Evolutionary conservation across 2,113 vertebrate species (phyloP), one percentile per base, ranked within the genome.

Genomic region (Hippocampus mohnikei): DNA sequence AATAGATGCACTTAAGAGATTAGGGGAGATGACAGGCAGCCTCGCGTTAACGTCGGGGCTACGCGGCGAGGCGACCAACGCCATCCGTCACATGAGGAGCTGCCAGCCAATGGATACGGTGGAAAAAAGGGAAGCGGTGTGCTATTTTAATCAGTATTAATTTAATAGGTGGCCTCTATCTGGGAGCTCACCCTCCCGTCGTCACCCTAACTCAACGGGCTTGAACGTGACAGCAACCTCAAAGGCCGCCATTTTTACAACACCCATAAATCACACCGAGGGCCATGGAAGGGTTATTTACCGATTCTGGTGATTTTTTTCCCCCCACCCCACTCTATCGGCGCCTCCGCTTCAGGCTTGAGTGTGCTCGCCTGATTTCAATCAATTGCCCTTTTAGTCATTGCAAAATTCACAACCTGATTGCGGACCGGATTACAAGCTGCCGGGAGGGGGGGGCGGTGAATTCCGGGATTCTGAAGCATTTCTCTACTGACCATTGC

Each of bases 1-100:
- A 86, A 87, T 65, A 82, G 81, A 80, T 80, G 77, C 80, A 87
- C 64, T 87, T 88, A 85, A 56, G 58, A 76, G 73, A 87, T 83
- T 73, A 72, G 48, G 29, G 63, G 37, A 72, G 37, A 75, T 21
- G 48, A 77, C 53, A 37, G 27, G 69, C 60, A 78, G 69, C 48
- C 69, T 76, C 18, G 12, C 66, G 66, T 60, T 8, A 76, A 67
- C 59, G 3, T 69, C 20, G 50, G 9, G 44, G 60, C 60, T 3
- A 60, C 65, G 75, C 21, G 21, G 62, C 13, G 58, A 73, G 75
- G 56, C 67, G 66, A 23, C n/a, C 52, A 62, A 64, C 69, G 52
- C 55, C 71, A 69, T 81, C 60, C 68, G 66, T 67, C 25, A 80
- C 78, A 86, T 87, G 82, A 83, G 63, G 71, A 66, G 76, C 40